Evolutionary conservation across 2,888 invertebrate species (phyloP).

Genomic region (Drosophila acutilabella): DNA sequence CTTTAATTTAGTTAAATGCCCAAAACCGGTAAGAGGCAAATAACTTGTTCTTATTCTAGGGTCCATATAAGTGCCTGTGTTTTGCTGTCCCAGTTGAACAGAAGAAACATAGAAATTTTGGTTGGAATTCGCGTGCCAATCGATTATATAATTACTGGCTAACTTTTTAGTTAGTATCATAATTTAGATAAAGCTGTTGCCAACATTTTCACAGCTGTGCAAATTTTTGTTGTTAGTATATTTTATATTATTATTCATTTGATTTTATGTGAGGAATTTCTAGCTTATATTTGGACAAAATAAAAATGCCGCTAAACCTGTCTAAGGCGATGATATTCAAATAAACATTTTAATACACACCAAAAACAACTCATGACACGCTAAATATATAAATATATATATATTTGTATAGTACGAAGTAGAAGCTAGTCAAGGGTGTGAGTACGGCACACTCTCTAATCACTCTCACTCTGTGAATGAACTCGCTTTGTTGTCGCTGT

Average conservation of each 20-base stretch:
- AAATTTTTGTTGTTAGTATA: slow-evolving; percentile 28
- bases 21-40: slow-evolving; percentile 41
- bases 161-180: slow-evolving; percentile 13
- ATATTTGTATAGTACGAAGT: slow-evolving; percentile 1
- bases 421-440: not conserved
- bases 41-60: slow-evolving; percentile 43
- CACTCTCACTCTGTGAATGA: slow-evolving; percentile 40
- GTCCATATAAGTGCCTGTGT: slow-evolving; percentile 16
- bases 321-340: slow-evolving; percentile 40
- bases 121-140: slow-evolving; percentile 35
- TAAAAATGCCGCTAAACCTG: slow-evolving; percentile 35
- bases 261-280: slow-evolving; percentile 48
- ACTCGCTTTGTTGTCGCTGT: slow-evolving; percentile 22
- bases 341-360: slow-evolving; percentile 39
- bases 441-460: slow-evolving; percentile 1
- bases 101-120: not conserved
- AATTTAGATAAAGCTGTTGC: slow-evolving; percentile 34
- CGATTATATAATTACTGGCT: slow-evolving; percentile 7
- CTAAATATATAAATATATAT: slow-evolving; percentile 2
- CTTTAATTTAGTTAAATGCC: slow-evolving; percentile 49
- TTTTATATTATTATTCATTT: slow-evolving; percentile 6
- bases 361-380: slow-evolving; percentile 34
- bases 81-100: not conserved
- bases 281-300: slow-evolving; percentile 33
- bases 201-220: slow-evolving; percentile 37